phyloP scores from a whole-genome alignment of 53 echinoderm and acorn worm species.

The Zoroaster sp. region DNA sequence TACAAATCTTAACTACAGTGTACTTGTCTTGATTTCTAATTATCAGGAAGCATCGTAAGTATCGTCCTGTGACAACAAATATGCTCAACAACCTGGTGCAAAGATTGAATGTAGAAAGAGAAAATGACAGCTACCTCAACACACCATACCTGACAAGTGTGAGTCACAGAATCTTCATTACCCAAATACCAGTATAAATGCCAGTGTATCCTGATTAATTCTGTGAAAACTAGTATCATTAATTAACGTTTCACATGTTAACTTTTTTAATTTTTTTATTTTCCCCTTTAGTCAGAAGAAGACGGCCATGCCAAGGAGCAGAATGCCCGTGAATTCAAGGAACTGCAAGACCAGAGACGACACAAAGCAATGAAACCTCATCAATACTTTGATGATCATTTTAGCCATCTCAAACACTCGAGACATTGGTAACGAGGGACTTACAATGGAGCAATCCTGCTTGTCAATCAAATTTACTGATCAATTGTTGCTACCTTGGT shows the following conservation, averaged over 20 bases:
- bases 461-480: no score
- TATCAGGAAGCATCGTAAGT: slow-evolving; percentile 76
- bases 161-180: neutral
- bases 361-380: slow-evolving; percentile 57
- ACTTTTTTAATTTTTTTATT: neutral
- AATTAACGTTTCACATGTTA: neutral
- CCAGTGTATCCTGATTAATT: neutral
- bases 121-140: slow-evolving; percentile 74
- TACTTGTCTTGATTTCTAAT: neutral
- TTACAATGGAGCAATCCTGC: no score
- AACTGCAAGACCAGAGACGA: slow-evolving; percentile 3
- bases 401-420: slow-evolving; percentile 57
- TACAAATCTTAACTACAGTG: neutral
- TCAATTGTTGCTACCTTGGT: no score
- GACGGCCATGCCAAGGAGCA: slow-evolving; percentile 58
- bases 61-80: slow-evolving; percentile 63
- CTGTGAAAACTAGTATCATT: neutral
- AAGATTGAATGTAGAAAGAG: slow-evolving; percentile 77
- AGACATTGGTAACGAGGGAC: slow-evolving; percentile 57
- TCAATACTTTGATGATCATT: slow-evolving; percentile 64
- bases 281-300: slow-evolving; percentile 66
- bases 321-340: slow-evolving; percentile 21
- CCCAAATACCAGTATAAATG: neutral
- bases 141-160: slow-evolving; percentile 78
- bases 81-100: slow-evolving; percentile 80